phyloP scores from a whole-genome alignment of 1,140 invertebrate genomes.

The Medauroidea extradentata region DNA sequence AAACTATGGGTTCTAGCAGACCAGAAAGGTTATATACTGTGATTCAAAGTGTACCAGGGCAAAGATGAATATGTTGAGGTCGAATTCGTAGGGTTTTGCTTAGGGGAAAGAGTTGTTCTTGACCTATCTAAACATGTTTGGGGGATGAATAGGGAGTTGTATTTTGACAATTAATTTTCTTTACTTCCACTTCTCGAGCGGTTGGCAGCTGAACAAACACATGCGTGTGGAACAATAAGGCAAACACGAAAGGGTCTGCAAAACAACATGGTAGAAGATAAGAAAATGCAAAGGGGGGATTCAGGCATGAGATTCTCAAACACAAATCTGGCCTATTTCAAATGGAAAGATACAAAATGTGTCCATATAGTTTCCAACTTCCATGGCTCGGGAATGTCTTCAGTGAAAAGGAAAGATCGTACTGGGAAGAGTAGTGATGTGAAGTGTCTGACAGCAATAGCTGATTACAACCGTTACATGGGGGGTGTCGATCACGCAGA shows the following conservation, averaged over 20 bases:
- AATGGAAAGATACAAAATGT: slow-evolving; percentile 40
- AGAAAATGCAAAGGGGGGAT: slow-evolving; percentile 21
- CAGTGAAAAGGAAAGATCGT: slow-evolving; percentile 24
- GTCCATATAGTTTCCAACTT: slow-evolving; percentile 31
- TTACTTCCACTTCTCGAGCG: slow-evolving; percentile 11
- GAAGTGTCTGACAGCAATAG: slow-evolving; percentile 28
- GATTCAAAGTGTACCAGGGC: slow-evolving; percentile 21
- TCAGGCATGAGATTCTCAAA: slow-evolving; percentile 18
- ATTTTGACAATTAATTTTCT: slow-evolving; percentile 16
- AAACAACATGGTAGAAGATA: slow-evolving; percentile 17
- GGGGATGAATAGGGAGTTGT: slow-evolving; percentile 2
- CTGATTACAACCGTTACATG: slow-evolving; percentile 41
- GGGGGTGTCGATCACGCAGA: slow-evolving; percentile 39
- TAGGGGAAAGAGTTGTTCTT: slow-evolving; percentile 15
- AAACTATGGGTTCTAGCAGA: slow-evolving; percentile 18
- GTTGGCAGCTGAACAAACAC: slow-evolving; percentile 5
- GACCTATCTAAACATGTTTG: slow-evolving; percentile 10
- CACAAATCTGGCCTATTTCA: slow-evolving; percentile 34
- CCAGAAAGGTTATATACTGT: slow-evolving; percentile 12
- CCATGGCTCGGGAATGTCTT: slow-evolving; percentile 22
- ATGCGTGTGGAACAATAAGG: slow-evolving; percentile 18
- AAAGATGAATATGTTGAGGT: slow-evolving; percentile 16
- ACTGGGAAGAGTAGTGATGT: slow-evolving; percentile 20
- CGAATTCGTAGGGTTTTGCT: background rate
- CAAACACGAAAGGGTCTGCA: slow-evolving; percentile 18